Conservation (phyloP, 2,888 invertebrate species). For the Arrhopalites spinosus region DNA sequence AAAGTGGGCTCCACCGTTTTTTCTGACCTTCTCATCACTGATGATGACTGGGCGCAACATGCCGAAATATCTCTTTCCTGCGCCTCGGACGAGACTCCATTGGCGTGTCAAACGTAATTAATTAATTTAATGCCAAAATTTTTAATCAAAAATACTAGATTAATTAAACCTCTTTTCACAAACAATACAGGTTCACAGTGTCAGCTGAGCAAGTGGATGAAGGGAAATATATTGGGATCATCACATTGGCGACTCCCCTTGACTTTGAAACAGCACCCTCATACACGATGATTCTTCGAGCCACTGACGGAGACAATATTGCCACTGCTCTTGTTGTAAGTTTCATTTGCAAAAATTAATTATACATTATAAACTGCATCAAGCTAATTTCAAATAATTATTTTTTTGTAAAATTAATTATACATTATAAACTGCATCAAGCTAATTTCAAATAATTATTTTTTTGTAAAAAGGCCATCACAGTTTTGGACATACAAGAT, state of each 20-base stretch:
- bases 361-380: no score
- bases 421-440: no score
- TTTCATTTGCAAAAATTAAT: no score
- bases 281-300: slow-evolving; percentile 71
- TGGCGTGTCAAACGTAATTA: slow-evolving; percentile 71
- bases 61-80: slow-evolving; percentile 72
- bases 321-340: slow-evolving; percentile 70
- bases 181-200: no score
- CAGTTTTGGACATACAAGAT: slow-evolving; percentile 79
- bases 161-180: no score
- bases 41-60: slow-evolving; percentile 74
- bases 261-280: slow-evolving; percentile 79
- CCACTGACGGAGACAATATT: slow-evolving; percentile 68
- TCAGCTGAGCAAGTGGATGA: slow-evolving; percentile 69
- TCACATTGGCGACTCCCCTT: slow-evolving; percentile 69
- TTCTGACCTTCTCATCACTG: slow-evolving; percentile 70
- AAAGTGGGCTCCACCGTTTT: slow-evolving; percentile 66
- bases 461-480: no score
- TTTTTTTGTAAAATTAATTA: no score
- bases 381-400: no score
- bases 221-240: slow-evolving; percentile 72
- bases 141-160: no score
- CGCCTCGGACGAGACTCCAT: slow-evolving; percentile 65
- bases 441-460: no score
- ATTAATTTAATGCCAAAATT: no score